phyloP scores from a whole-genome alignment of 2,113 vertebrate species.

The Scytalopus superciliaris region DNA sequence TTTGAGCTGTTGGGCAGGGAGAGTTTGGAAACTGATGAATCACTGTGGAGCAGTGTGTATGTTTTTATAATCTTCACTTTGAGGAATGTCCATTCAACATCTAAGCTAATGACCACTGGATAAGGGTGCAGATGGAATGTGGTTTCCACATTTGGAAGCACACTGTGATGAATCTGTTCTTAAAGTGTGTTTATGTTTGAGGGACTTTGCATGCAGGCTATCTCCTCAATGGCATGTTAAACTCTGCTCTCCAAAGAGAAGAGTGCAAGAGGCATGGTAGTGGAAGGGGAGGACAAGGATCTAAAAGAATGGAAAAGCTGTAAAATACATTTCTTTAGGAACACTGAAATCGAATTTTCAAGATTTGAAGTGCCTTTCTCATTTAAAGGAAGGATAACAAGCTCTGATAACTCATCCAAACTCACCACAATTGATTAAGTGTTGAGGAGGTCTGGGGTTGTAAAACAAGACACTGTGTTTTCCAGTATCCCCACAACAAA shows the following conservation, averaged over 20 bases:
- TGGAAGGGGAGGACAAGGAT: background rate
- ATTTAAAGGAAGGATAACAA: background rate
- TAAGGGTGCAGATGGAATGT: slow-evolving; percentile 49
- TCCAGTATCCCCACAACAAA: background rate
- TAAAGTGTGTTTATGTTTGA: slow-evolving; percentile 56
- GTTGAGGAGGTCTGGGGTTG: background rate
- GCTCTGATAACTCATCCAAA: background rate
- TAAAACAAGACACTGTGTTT: background rate
- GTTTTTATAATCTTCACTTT: slow-evolving; percentile 30
- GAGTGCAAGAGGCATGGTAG: background rate
- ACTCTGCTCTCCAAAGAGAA: slow-evolving; percentile 20
- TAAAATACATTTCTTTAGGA: background rate
- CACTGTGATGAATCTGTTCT: slow-evolving; percentile 1
- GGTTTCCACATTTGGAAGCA: slow-evolving; percentile 26
- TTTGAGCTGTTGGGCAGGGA: background rate
- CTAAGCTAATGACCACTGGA: slow-evolving; percentile 30
- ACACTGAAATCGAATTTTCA: background rate
- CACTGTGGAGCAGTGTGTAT: background rate
- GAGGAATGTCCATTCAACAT: slow-evolving; percentile 26
- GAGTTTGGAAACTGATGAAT: background rate
- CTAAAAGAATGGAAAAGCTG: background rate
- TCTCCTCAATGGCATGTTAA: slow-evolving; percentile 34
- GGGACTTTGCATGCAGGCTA: slow-evolving; percentile 5
- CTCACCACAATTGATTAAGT: background rate
- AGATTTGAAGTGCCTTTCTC: background rate